Evolutionary conservation across 2,888 invertebrate genomes (phyloP).

Genomic region (Synanthedon vespiformis): DNA sequence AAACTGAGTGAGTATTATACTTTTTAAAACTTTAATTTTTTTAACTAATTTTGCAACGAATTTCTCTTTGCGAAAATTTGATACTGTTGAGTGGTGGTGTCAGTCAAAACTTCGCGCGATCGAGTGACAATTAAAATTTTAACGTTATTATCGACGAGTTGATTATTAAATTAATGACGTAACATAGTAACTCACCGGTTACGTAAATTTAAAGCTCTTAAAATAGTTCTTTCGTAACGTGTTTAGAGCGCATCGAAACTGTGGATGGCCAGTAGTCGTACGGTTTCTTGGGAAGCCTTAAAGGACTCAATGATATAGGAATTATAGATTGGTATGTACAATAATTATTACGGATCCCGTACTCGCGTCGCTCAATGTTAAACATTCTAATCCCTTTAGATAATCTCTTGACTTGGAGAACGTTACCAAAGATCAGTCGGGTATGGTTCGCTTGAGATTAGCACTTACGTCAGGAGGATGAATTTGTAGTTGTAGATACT

Average conservation of each 20-base stretch:
- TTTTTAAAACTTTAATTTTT: background rate
- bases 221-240: background rate
- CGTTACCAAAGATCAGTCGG: background rate
- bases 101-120: background rate
- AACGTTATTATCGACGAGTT: background rate
- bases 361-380: background rate
- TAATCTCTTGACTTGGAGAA: background rate
- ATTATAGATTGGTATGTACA: background rate
- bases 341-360: background rate
- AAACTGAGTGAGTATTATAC: conserved; percentile 91
- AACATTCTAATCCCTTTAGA: background rate
- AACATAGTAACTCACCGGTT: background rate
- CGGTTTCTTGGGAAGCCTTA: background rate
- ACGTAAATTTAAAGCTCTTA: background rate
- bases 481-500: no score
- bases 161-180: background rate
- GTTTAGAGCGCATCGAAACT: background rate
- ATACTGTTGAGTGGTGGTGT: background rate
- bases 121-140: background rate
- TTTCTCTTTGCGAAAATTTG: background rate
- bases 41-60: background rate
- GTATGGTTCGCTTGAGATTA: background rate
- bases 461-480: background rate
- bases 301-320: background rate
- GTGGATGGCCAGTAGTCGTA: background rate